These are phyloP conservation scores for Drosophila leontia DNA, from an alignment of 1,140 invertebrate species.

Conservation along the genomic window DNA sequence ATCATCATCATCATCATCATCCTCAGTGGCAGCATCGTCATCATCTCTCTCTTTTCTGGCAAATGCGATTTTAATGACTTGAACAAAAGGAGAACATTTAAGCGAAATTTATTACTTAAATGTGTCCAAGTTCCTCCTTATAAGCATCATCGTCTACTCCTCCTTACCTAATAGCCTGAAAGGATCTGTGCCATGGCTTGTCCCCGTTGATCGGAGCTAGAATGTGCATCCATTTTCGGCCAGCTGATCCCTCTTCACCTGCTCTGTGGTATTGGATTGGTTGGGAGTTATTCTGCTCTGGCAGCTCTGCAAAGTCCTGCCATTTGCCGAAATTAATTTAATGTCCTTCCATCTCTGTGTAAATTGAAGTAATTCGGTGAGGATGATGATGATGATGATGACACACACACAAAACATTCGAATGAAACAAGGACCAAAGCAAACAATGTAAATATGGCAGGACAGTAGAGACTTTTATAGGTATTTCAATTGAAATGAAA, in stretches of 20 bases:
- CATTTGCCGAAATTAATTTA: slow-evolving; percentile 38
- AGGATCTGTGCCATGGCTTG: not conserved
- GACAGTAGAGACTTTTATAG: not conserved
- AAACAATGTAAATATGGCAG: slow-evolving; percentile 6
- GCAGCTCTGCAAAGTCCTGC: not conserved
- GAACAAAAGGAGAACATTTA: slow-evolving; percentile 75
- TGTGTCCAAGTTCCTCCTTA: not conserved
- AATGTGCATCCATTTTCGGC: slow-evolving; percentile 2
- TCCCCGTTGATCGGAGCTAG: not conserved
- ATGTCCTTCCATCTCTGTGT: slow-evolving; percentile 31
- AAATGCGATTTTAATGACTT: slow-evolving; percentile 83
- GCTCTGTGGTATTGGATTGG: not conserved
- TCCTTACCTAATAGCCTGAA: not conserved
- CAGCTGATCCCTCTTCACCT: slow-evolving; percentile 29
- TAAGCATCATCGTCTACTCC: not conserved
- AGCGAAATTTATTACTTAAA: slow-evolving; percentile 73
- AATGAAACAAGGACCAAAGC: slow-evolving; percentile 11
- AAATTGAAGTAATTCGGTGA: slow-evolving; percentile 33
- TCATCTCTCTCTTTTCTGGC: slow-evolving; percentile 27
- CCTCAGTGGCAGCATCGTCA: slow-evolving; percentile 20
- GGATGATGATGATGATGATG: not conserved
- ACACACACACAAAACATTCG: slow-evolving; percentile 16
- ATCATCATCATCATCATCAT: slow-evolving; percentile 31
- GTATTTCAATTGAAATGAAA: not conserved
- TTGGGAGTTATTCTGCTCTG: slow-evolving; percentile 10